Conservation (phyloP, 1,140 invertebrate species). For the Papilio dardanus region DNA sequence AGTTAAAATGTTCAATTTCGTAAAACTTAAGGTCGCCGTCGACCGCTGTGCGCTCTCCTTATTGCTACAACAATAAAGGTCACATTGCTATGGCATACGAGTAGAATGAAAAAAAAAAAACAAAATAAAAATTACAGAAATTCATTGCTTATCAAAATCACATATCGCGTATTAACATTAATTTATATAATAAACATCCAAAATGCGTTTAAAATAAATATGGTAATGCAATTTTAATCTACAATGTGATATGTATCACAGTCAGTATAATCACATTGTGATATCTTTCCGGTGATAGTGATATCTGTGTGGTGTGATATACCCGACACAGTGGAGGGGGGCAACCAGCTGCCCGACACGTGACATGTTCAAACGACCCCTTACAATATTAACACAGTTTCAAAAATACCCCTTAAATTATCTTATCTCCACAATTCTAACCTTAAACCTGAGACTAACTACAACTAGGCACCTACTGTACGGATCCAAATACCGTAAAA, state of each 20-base stretch:
- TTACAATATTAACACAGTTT: conserved; percentile 65
- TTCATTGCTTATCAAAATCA: not conserved
- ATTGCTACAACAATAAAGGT: not conserved
- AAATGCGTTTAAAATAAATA: not conserved
- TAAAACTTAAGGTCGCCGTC: not conserved
- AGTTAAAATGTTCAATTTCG: not conserved
- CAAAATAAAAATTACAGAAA: not conserved
- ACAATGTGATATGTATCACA: not conserved
- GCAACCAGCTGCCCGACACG: conserved; percentile 42
- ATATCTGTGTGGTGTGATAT: not conserved
- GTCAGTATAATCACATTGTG: not conserved
- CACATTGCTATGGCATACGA: not conserved
- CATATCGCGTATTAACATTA: not conserved
- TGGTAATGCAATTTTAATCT: not conserved
- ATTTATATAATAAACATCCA: not conserved
- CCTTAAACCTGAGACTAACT: conserved; percentile 51
- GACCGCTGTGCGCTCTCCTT: not conserved
- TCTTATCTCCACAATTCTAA: conserved; percentile 55
- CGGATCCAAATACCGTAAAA: conserved; percentile 56
- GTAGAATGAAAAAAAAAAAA: not conserved
- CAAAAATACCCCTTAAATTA: conserved; percentile 60
- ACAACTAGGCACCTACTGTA: conserved; percentile 50
- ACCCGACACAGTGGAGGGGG: not conserved
- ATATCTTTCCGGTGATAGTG: not conserved
- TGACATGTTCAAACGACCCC: conserved; percentile 45